Evolutionary conservation across 2,888 invertebrate species (phyloP).

Genomic region (Limenitis camilla): DNA sequence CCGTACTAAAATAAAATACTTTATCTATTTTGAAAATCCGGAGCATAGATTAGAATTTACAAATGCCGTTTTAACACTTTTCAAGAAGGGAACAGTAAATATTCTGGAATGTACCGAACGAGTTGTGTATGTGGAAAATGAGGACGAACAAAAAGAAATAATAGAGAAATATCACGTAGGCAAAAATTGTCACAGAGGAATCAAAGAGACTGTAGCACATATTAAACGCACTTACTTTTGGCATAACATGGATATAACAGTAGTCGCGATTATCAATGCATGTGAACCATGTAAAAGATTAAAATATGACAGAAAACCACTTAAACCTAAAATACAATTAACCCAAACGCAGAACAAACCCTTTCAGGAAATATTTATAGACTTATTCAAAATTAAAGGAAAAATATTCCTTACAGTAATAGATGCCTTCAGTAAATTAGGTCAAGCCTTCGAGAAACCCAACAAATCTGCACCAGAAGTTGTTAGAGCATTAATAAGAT

Average conservation of each 20-base stretch:
- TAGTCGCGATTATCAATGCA: conserved; percentile 16
- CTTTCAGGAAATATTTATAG: conserved; percentile 26
- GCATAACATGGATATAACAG: conserved; percentile 23
- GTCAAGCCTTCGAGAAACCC: conserved; percentile 18
- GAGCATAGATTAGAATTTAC: neutral
- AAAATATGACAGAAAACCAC: conserved; percentile 23
- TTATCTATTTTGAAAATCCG: neutral
- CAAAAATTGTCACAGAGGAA: conserved; percentile 13
- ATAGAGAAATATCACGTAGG: conserved; percentile 14
- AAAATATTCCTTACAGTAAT: conserved; percentile 19
- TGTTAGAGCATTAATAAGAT: conserved; percentile 16
- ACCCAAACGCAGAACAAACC: conserved; percentile 25
- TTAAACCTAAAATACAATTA: conserved; percentile 27
- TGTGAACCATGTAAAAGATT: conserved; percentile 13
- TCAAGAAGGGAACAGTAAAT: conserved; percentile 25
- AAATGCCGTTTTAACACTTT: conserved; percentile 2
- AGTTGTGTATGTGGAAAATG: conserved; percentile 23
- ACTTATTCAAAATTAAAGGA: conserved; percentile 18
- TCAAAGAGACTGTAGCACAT: conserved; percentile 20
- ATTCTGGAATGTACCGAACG: conserved; percentile 1
- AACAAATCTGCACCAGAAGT: conserved; percentile 17
- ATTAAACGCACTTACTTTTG: conserved; percentile 24
- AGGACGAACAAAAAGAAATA: conserved; percentile 15
- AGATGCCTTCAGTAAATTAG: conserved; percentile 25
- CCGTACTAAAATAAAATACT: neutral